Evolutionary conservation across 2,113 vertebrate species (phyloP).

Genomic region (Aleadryas rufinucha): DNA sequence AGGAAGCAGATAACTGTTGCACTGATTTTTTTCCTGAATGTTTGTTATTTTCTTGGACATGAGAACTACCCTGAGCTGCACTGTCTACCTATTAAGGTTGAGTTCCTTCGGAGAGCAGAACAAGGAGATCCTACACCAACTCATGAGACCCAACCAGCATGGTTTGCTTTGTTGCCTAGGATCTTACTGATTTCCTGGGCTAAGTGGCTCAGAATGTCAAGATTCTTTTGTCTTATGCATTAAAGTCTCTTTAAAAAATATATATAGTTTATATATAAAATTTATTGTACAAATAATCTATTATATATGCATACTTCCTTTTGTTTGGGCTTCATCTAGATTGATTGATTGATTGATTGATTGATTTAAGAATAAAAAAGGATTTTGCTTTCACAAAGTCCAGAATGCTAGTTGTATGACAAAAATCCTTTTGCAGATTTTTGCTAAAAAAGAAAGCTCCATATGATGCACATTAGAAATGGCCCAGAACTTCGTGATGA

Average conservation of each 20-base stretch:
- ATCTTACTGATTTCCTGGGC: not conserved
- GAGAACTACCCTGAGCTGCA: not conserved
- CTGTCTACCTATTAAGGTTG: not conserved
- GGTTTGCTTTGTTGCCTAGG: not conserved
- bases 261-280: not conserved
- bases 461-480: not conserved
- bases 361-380: not conserved
- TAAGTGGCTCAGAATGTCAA: not conserved
- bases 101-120: not conserved
- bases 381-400: not conserved
- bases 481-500: not conserved
- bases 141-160: not conserved
- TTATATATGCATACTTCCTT: not conserved
- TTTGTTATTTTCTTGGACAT: not conserved
- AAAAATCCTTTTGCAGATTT: not conserved
- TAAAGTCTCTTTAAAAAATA: not conserved
- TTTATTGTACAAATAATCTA: not conserved
- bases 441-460: not conserved
- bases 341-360: not conserved
- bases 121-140: not conserved
- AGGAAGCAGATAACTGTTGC: not conserved
- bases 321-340: not conserved
- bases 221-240: not conserved
- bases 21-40: not conserved
- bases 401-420: not conserved